A percentile compares a stretch with the other conserved stretches of the same genome.
phyloP scores from a whole-genome alignment of 64 coral and sea anemone genomes.

The Catalaphyllia jardinei region DNA sequence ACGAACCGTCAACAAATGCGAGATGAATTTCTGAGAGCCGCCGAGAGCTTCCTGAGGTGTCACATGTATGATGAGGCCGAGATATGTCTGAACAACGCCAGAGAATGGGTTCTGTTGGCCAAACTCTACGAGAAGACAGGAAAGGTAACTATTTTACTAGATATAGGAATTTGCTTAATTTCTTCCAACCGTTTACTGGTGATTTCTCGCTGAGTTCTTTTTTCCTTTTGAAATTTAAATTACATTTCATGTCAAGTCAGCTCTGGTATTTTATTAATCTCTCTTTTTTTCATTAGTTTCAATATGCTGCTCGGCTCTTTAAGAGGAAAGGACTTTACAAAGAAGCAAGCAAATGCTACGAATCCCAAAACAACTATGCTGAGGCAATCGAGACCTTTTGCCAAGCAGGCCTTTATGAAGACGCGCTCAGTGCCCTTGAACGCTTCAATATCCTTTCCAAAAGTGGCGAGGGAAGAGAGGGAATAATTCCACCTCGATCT shows the following conservation, averaged over 20 bases:
- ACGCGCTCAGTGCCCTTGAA: conserved; percentile 56
- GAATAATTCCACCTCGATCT: conserved; percentile 65
- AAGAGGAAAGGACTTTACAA: conserved; percentile 32
- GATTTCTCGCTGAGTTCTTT: no score
- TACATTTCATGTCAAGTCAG: no score
- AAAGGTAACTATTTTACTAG: conserved; percentile 12
- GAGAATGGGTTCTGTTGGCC: conserved; percentile 36
- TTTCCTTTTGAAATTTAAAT: no score
- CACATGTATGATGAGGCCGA: conserved; percentile 24
- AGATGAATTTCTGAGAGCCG: conserved; percentile 47
- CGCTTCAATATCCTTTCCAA: conserved; percentile 46
- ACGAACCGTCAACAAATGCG: conserved; percentile 37
- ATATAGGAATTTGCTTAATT: neutral
- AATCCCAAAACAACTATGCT: conserved; percentile 55
- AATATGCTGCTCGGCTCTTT: conserved; percentile 61
- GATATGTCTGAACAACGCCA: conserved; percentile 48
- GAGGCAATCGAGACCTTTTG: conserved; percentile 67
- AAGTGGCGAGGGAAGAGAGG: conserved; percentile 39
- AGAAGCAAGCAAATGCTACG: conserved; percentile 63
- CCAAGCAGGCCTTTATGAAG: conserved; percentile 37
- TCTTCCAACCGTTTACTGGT: no score
- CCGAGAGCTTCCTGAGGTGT: conserved; percentile 30
- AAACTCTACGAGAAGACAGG: conserved; percentile 44
- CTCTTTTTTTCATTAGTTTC: conserved; percentile 25
- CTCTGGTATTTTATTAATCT: no score